Base-by-base conservation (phyloP, 2,888 invertebrate genomes). In the Stenchaetothrips biformis region DNA sequence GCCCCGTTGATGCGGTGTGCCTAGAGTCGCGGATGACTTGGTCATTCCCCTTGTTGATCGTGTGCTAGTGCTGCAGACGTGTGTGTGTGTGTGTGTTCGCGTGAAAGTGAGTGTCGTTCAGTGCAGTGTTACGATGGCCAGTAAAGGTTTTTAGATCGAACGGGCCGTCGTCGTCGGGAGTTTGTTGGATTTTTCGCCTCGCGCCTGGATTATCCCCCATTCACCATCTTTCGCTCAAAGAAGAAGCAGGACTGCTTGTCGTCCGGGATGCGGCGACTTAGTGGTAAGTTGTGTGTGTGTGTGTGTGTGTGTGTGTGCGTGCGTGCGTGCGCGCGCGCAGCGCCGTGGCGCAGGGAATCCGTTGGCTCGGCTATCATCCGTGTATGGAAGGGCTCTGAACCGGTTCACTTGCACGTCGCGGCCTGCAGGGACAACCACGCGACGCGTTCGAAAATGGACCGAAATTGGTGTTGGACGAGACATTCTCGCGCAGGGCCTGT, bases 181-280 rank as follows among this genome's bases (percentile, higher is more conserved):
- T 37, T 37, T 37, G 37, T 25, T 7, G 67, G 67, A 74, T 74
- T 74, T 74, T 74, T 74, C 67, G 21, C 67, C 67, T 21, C 67
- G 67, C 67, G 25, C 25, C 67, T 74, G 67, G 67, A 74, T 74
- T 74, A 74, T 74, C 67, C 37, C 37, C 37, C 37, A 21, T 74
- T 74, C 67, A 74, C 67, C 67, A 74, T 74, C 21, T 74, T 74
- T 74, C 67, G 67, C 67, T 21, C 67, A 21, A 74, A 74, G 67
- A 74, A 74, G 67, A 74, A 74, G 25, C 67, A 74, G 67, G 67
- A 74, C 67, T 74, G 67, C 67, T 25, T 74, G 67, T 74, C 67
- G 25, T 21, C 67, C 67, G 67, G 67, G 25, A 74, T 74, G 67
- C 67, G 67, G 25, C 67, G 67, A 74, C 67, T 74, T 74, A 74